These are phyloP conservation scores for Epizoanthus ramosus DNA, from an alignment of 92 coral and sea anemone genomes.

Conservation along the genomic window DNA sequence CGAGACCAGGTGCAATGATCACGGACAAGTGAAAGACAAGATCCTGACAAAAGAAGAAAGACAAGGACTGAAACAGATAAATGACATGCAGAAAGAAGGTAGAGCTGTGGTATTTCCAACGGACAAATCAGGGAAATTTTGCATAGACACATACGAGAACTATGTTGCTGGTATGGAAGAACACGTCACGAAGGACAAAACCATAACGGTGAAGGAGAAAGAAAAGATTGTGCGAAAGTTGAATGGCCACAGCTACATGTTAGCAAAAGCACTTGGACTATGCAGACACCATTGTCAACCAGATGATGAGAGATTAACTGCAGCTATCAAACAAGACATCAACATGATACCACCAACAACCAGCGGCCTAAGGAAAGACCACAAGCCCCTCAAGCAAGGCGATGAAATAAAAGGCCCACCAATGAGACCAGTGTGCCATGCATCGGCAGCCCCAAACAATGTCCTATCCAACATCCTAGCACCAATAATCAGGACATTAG, in stretches of 20 bases:
- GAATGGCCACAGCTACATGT: conserved; percentile 25
- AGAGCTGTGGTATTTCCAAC: conserved; percentile 19
- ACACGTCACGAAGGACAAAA: conserved; percentile 22
- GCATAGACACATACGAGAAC: conserved; percentile 14
- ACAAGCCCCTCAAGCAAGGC: too few relatives aligned
- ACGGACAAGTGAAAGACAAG: background rate
- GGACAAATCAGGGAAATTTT: conserved; percentile 15
- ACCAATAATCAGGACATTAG: conserved; percentile 5
- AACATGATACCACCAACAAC: conserved; percentile 31
- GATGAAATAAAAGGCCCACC: too few relatives aligned
- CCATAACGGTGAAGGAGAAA: conserved; percentile 9
- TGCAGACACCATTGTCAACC: conserved; percentile 17
- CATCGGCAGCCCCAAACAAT: too few relatives aligned
- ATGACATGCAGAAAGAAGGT: conserved; percentile 4
- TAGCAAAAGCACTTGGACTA: conserved; percentile 18
- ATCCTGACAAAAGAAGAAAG: conserved; percentile 21
- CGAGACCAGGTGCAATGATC: background rate
- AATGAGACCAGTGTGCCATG: too few relatives aligned
- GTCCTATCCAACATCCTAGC: too few relatives aligned
- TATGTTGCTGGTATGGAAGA: conserved; percentile 25
- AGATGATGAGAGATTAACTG: background rate
- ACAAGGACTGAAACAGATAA: conserved; percentile 18
- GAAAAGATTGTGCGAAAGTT: conserved; percentile 1
- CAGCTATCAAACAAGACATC: background rate
- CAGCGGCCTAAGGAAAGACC: too few relatives aligned